Evolutionary conservation across 2,113 vertebrate genomes (phyloP), one percentile per base, ranked within the genome.

Genomic region (Lophius piscatorius): DNA sequence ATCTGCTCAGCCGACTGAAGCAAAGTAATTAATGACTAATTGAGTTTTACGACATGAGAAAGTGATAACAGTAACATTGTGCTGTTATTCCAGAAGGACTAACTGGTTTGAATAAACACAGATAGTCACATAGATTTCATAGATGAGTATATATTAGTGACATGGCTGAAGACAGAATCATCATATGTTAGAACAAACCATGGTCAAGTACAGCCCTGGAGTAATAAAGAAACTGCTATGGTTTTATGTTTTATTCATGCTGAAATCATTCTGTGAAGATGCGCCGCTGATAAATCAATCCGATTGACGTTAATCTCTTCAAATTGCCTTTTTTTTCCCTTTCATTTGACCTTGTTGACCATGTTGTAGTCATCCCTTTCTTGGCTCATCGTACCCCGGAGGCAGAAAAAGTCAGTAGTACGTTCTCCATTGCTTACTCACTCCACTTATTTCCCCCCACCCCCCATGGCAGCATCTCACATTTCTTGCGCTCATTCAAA

Each of bases 1-100:
- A 81, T 84, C 64, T 68, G 41, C 57, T 76, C 70, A 76, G 52
- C 46, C 16, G 1, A 74, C 59, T 40, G 40, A 61, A 61, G 65
- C 66, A 46, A 71, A 75, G 17, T 58, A 11, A 75, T 79, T 73
- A 71, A 80, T 44, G 23, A 70, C 60, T 75, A 80, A 84, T 62
- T 76, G 57, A 71, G 70, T 61, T 75, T 62, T 54, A 46, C 70
- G 36, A 29, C 40, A 40, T 13, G 58, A 41, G n/a, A 56, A 48
- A 60, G 34, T 0, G 21, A 72, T 64, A 51, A 34, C 44, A 24
- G 29, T 73, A 64, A 83, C 76, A 69, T 83, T 88, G 66, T 17
- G 33, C 34, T 63, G 22, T 3, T 6, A 44, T 77, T n/a, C n/a
- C n/a, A n/a, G n/a, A n/a, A n/a, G n/a, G n/a, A n/a, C n/a, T n/a